These are phyloP conservation scores for Acanthosepion esculentum DNA, from an alignment of 2,888 invertebrate species.

Conservation along the genomic window DNA sequence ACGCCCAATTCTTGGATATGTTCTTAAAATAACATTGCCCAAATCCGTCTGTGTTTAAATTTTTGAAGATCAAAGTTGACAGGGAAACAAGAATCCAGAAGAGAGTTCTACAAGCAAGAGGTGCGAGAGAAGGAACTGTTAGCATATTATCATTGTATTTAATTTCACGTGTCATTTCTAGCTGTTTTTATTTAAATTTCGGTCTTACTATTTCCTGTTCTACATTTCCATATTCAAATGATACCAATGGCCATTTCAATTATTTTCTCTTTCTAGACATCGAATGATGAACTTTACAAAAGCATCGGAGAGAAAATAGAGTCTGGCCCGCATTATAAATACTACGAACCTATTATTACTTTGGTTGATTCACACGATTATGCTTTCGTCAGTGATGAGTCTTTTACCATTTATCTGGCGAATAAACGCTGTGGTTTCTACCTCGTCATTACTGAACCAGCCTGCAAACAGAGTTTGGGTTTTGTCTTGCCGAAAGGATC, in stretches of 20 bases:
- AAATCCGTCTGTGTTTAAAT: too few species aligned
- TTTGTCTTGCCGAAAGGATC: conserved; percentile 23
- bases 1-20: too few species aligned
- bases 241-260: background rate
- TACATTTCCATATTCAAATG: background rate
- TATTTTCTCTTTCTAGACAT: background rate
- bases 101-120: too few species aligned
- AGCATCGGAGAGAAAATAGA: background rate
- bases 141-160: too few species aligned
- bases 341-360: background rate
- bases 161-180: too few species aligned
- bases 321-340: background rate
- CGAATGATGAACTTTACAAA: background rate
- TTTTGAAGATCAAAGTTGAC: too few species aligned
- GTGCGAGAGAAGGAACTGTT: too few species aligned
- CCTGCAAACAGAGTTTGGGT: background rate
- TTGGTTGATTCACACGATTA: background rate
- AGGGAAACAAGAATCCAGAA: too few species aligned
- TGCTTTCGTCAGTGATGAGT: background rate
- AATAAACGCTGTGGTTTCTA: background rate
- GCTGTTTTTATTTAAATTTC: background rate
- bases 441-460: background rate
- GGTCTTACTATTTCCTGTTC: background rate
- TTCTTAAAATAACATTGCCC: too few species aligned
- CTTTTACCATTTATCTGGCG: background rate